Evolutionary conservation across 2,113 vertebrate genomes (phyloP).

Genomic region (Madoqua kirkii): DNA sequence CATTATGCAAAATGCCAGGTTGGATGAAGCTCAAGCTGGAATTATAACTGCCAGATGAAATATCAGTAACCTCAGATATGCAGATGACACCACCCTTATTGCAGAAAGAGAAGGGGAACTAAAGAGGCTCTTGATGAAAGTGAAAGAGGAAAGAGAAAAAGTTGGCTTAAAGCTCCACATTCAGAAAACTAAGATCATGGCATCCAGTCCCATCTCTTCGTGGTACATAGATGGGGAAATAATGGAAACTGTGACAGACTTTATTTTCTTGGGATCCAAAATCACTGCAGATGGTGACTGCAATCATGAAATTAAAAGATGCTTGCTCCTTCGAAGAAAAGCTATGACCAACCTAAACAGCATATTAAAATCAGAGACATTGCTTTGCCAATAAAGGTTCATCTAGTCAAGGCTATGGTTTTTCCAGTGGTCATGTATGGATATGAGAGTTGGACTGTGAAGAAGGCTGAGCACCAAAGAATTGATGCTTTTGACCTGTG

Average conservation of each 20-base stretch:
- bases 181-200: background rate
- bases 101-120: background rate
- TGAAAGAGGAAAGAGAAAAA: background rate
- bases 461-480: accelerated
- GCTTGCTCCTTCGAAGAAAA: background rate
- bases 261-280: background rate
- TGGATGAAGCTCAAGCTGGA: background rate
- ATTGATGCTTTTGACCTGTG: background rate
- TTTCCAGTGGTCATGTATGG: background rate
- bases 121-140: background rate
- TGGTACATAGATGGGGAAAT: background rate
- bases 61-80: background rate
- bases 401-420: background rate
- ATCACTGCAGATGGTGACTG: background rate
- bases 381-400: background rate
- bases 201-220: accelerated
- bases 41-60: background rate
- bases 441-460: background rate
- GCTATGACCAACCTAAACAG: background rate
- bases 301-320: background rate
- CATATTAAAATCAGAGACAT: background rate
- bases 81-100: background rate
- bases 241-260: background rate
- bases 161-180: background rate
- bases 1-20: background rate